Evolutionary conservation across 2,888 invertebrate genomes (phyloP), one percentile per base, ranked within the genome.

Genomic region (Meliscaeva auricollis): DNA sequence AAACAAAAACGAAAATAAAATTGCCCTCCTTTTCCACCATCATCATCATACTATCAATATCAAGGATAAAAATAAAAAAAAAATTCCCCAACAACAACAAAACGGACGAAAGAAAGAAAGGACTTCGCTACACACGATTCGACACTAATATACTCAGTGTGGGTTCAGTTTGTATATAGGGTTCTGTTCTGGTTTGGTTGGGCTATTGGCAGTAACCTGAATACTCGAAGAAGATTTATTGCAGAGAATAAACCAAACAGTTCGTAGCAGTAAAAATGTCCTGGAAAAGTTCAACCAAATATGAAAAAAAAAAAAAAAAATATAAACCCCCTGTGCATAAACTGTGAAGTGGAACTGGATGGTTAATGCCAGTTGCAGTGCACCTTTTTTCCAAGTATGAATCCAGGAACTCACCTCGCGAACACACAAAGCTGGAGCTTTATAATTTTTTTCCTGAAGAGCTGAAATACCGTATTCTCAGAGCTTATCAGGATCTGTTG

Each of bases 221-320:
- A 70, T 58, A 32, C 74, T 62, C 74, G 64, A 48, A 70, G 44
- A 84, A 75, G 79, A 84, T 84, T 84, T 84, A 84, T 84, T 84
- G 56, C 69, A 56, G 32, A 8, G 30, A 32, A 77, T 41, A 81
- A 70, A 54, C 70, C 66, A 66, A 35, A 50, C 66, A 50, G 48
- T 48, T 26, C 13, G 17, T 4, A 66, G 50, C 22, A 35, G 38
- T 54, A 64, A 52, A 48, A 74, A 58, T 32, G 60, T 72, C 72
- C 41, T 72, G 70, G 13, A 58, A 72, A 82, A 76, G 48, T 64
- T 66, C 56, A 52, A 52, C 64, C n/a, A 82, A 78, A 82, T 77
- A 82, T 72, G 50, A 60, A 50, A 68, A 32, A 70, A 13, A 46
- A n/a, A 11, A 64, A 56, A 20, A 1, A 30, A 32, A 30, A 44